Evolutionary conservation across 2,113 vertebrate species (phyloP), one percentile per base, ranked within the genome.

Genomic region (Mesitornis unicolor): DNA sequence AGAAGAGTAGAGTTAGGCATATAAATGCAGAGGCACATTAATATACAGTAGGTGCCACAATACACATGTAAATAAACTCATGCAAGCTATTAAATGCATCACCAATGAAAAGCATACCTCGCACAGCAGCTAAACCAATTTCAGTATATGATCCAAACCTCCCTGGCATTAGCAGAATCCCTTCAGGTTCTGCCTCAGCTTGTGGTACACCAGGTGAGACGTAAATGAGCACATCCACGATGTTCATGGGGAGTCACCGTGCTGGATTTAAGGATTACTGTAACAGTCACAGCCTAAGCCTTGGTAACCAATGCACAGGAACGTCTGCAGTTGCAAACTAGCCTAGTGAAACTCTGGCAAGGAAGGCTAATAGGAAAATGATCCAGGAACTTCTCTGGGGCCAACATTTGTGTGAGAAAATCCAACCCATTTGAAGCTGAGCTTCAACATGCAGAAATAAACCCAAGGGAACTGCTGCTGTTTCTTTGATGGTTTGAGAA

Each of bases 201-300:
- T 73, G 12, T 48, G 69, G 16, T n/a, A 47, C 3, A 2, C n/a
- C 69, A 82, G 65, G 81, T 76, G 56, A 81, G 77, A 84, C 13
- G 9, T 22, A 71, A 89, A 89, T 0, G 0, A 79, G 35, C 18
- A 28, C 28, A 79, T 28, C 21, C 15, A 7, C 9, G 0, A 12
- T 12, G 31, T 17, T 89, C 51, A 24, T 0, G 0, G 47, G 38
- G 47, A 94, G 74, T 36, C 40, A 85, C 43, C 40, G 28, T 2
- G 21, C 57, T 61, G 59, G 61, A 85, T 36, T 56, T 56, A 35
- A 85, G 74, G 84, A 79, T 45, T 75, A 73, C 40, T 29, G 11
- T 40, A 60, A 56, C 33, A 56, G 40, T n/a, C 56, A 25, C 40
- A 89, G 47, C 56, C 54, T 63, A 75, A 92, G 19, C 31, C 51